Base-by-base conservation (phyloP, 2,113 vertebrate species). In the Phainopepla nitens region DNA sequence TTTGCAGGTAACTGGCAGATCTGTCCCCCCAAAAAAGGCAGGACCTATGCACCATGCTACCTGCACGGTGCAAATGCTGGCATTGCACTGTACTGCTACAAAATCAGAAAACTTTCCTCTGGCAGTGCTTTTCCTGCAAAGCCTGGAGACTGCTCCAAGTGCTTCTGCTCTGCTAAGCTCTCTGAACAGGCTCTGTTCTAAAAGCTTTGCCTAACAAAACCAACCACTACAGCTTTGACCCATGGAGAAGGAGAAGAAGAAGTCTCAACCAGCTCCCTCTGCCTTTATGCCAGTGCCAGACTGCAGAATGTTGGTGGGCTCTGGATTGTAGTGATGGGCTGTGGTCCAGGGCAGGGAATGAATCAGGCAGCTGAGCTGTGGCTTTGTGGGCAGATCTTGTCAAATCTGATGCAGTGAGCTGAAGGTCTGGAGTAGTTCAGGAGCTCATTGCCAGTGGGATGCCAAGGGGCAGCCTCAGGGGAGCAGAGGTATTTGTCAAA, bases 21-120 rank as follows among this genome's bases (percentile, higher is more conserved):
- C 22, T 44, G 14, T 64, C 23, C 21, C 50, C 45, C 8, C 14
- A 24, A 35, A 66, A 66, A 62, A 81, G 47, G 17, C 11, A 31
- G 22, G 58, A 24, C 42, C 24, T 79, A 39, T 47, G 36, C 23
- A 24, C 19, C 0, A 0, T 25, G n/a, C 41, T 3, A 3, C n/a
- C 51, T 82, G 70, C 29, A 10, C 0, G 0, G 7, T 33, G 17
- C 5, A 6, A 20, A 8, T 35, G n/a, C 44, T 2, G 2, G 4
- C 4, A 1, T 42, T 18, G 50, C 47, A 14, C 25, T 33, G 9
- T 28, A 4, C 13, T 53, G 19, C 65, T 56, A 17, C 11, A 20
- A 24, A 54, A 53, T 68, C 29, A 28, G 41, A 16, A 39, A 50
- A 24, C 10, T 65, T 92, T 61, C 23, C 23, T 57, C 36, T 84